phyloP scores from a whole-genome alignment of 35 echinoderm and acorn worm genomes.

The Hemicentrotus pulcherrimus region DNA sequence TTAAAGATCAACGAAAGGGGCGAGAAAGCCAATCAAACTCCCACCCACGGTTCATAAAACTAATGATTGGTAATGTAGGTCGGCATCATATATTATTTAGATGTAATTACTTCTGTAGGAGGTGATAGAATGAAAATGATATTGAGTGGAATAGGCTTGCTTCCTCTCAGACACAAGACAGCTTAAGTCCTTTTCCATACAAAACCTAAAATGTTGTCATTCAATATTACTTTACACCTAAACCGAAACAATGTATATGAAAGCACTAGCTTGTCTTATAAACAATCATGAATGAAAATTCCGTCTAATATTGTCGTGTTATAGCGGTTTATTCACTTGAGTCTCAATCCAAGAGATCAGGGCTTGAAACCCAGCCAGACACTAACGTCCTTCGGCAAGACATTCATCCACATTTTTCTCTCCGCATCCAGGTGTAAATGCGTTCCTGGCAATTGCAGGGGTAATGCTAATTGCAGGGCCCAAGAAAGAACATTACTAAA shows the following conservation, averaged over 20 bases:
- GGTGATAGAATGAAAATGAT: neutral
- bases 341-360: too few relatives aligned
- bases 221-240: neutral
- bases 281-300: too few relatives aligned
- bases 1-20: neutral
- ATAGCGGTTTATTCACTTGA: too few relatives aligned
- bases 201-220: neutral
- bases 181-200: neutral
- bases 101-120: neutral
- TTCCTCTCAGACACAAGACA: neutral
- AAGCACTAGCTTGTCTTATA: too few relatives aligned
- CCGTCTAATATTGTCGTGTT: too few relatives aligned
- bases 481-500: too few relatives aligned
- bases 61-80: neutral
- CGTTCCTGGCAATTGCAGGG: too few relatives aligned
- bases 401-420: too few relatives aligned
- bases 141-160: neutral
- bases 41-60: neutral
- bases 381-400: too few relatives aligned
- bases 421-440: too few relatives aligned
- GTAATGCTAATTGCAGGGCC: too few relatives aligned
- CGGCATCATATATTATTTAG: neutral
- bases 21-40: neutral
- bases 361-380: too few relatives aligned
- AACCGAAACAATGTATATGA: neutral